Base-by-base conservation (phyloP, 2,888 invertebrate species). In the Camptogramma bilineatum region DNA sequence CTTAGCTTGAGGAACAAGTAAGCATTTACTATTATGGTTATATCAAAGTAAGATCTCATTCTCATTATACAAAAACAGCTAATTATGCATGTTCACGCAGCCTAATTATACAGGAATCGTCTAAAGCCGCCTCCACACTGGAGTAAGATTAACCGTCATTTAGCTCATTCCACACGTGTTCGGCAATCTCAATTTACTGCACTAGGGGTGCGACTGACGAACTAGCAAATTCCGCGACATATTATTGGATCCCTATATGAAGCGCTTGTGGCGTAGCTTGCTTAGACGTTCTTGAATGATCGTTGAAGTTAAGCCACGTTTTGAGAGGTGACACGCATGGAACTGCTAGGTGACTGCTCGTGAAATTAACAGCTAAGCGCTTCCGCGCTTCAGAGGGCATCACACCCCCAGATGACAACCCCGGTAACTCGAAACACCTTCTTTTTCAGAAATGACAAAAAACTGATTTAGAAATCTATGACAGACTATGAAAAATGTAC, bases 111-210 rank as follows among this genome's bases (percentile, higher is more conserved):
- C 56, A 56, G 52, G 53, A 66, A 58, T 63, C 51, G 58, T 62
- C 54, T 69, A 68, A 68, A 64, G 66, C 67, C 60, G 64, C 69
- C 62, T 64, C 47, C 62, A 72, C 71, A 73, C 74, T 74, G 76
- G 78, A 81, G 80, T 73, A 75, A 79, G 82, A 85, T 86, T 82
- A 85, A 82, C 77, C 74, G 78, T 73, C 75, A 74, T 75, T 81
- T 78, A 79, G 77, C 76, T 72, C 69, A 66, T 71, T 64, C 70
- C 74, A 85, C 86, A 83, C 84, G 84, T 86, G 87, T 84, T 79
- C 72, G 73, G 79, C 76, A 80, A 80, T 78, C 81, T 83, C 80
- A 84, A 83, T 83, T 65, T 62, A 64, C 51, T 44, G 24, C 54
- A 64, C 34, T 39, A 62, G 65, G 57, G 65, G n/a, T 48, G 54